Percentiles rank a stretch among this genome's conserved stretches.
Conservation (phyloP, 2,888 invertebrate genomes). For the Epistrophella euchroma region DNA sequence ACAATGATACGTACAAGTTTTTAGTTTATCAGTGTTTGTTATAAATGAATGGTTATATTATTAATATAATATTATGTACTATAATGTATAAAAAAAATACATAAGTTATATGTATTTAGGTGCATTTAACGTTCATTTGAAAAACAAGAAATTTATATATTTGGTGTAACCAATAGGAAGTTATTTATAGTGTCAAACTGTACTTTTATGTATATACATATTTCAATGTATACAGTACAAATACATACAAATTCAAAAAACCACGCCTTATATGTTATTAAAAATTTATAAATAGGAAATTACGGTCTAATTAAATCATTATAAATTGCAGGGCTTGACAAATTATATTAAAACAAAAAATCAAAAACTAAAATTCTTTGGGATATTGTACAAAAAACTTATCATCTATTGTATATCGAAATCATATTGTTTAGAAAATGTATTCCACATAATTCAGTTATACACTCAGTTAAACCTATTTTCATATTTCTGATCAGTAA, state of each 20-base stretch:
- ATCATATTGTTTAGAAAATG: slow-evolving; percentile 56
- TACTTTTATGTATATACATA: background rate
- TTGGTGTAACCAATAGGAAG: background rate
- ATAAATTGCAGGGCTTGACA: background rate
- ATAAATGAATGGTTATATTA: too few relatives aligned
- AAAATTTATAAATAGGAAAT: slow-evolving; percentile 46
- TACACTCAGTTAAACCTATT: slow-evolving; percentile 58
- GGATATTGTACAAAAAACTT: background rate
- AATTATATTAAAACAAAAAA: background rate
- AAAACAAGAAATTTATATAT: too few relatives aligned
- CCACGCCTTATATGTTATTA: background rate
- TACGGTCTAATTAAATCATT: slow-evolving; percentile 45
- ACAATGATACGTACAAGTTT: too few relatives aligned
- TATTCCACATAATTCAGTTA: slow-evolving; percentile 48
- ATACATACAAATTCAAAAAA: background rate
- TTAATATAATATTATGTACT: too few relatives aligned
- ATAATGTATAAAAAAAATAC: too few relatives aligned
- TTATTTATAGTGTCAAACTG: background rate
- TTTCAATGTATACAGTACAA: background rate
- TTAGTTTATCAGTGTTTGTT: too few relatives aligned
- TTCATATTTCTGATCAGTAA: slow-evolving; percentile 27
- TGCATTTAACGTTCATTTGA: too few relatives aligned
- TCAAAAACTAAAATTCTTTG: background rate
- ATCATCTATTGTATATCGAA: slow-evolving; percentile 13
- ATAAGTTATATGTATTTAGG: too few relatives aligned